phyloP scores from a whole-genome alignment of 92 coral and sea anemone species.

The Isaurus tuberculatus region DNA sequence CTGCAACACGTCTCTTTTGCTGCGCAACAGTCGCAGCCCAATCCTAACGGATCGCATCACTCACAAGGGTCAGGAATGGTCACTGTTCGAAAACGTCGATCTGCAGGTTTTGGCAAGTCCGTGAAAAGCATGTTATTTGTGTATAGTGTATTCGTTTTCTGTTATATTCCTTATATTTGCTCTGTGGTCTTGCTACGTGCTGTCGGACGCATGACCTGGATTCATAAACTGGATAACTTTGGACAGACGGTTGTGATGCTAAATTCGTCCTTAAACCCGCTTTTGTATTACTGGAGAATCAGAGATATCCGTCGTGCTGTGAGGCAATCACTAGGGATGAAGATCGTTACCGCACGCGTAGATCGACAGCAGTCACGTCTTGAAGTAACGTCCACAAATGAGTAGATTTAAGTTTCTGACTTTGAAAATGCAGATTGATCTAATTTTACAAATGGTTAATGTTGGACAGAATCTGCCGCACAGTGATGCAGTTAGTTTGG shows the following conservation, averaged over 20 bases:
- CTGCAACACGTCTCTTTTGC: neutral
- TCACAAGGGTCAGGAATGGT: neutral
- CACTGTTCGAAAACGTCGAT: neutral
- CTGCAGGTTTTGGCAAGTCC: constrained; percentile 25
- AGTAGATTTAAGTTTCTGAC: neutral
- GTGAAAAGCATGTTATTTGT: constrained; percentile 39
- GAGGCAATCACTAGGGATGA: constrained; percentile 7
- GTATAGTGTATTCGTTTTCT: constrained; percentile 23
- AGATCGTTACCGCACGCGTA: neutral
- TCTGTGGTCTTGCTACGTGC: constrained; percentile 17
- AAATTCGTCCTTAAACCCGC: constrained; percentile 40
- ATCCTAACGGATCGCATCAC: neutral
- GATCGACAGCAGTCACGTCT: neutral
- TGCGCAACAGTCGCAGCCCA: constrained; percentile 4
- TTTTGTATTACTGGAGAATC: constrained; percentile 37
- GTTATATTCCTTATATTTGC: constrained; percentile 38
- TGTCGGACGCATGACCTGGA: constrained; percentile 20
- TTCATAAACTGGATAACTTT: constrained; percentile 17
- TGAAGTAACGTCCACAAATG: constrained; percentile 14
- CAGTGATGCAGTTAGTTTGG: too few species aligned
- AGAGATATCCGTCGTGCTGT: constrained; percentile 43
- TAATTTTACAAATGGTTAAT: too few species aligned
- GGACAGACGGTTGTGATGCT: constrained; percentile 44
- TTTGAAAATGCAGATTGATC: neutral
- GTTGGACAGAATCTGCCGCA: too few species aligned